Conservation (phyloP, 2,113 vertebrate species). For the Alethe castanea region DNA sequence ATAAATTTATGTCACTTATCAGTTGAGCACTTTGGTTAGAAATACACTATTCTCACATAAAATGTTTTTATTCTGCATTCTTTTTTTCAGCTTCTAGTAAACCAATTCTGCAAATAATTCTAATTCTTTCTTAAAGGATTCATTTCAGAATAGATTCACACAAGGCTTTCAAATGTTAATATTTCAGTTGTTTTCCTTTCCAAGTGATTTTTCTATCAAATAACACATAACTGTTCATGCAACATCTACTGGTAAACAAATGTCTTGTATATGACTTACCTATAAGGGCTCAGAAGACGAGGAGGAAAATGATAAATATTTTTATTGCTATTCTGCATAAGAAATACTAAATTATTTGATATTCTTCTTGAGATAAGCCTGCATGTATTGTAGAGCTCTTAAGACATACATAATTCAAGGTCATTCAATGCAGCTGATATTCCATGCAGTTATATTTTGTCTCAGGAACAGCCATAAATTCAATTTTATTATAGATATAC, state of each 20-base stretch:
- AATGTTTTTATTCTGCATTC: background rate
- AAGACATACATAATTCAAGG: background rate
- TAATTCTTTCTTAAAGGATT: background rate
- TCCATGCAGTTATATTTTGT: background rate
- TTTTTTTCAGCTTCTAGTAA: background rate
- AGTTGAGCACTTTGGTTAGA: background rate
- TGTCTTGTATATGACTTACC: background rate
- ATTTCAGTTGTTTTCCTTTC: background rate
- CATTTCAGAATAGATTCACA: background rate
- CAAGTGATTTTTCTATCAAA: background rate
- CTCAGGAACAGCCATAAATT: background rate
- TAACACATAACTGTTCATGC: background rate
- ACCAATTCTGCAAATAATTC: conserved; percentile 5
- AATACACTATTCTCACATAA: background rate
- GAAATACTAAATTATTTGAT: background rate
- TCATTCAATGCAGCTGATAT: background rate
- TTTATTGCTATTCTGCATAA: background rate
- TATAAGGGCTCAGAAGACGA: background rate
- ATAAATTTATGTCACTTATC: conserved; percentile 52
- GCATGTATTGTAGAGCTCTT: background rate
- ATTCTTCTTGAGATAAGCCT: background rate
- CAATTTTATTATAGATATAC: background rate
- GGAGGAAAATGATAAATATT: background rate
- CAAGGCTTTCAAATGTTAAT: background rate
- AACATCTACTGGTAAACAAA: background rate